phyloP scores from a whole-genome alignment of 2,797 vertebrate species.

The Nasua narica region DNA sequence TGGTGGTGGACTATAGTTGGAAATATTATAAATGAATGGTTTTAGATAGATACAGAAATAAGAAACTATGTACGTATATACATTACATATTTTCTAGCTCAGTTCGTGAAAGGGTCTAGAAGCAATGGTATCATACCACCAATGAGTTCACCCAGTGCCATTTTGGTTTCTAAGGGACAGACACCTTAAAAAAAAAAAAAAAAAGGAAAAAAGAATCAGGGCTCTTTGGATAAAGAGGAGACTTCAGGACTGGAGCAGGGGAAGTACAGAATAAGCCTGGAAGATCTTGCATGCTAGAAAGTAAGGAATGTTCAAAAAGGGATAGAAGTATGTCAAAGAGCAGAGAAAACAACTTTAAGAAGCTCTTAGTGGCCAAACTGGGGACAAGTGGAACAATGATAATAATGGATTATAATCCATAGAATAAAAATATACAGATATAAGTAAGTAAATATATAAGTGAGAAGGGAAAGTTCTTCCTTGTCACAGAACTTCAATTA shows the following conservation, averaged over 20 bases:
- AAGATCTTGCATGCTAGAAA: background rate
- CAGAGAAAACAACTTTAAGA: background rate
- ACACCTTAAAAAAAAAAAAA: background rate
- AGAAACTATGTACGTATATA: background rate
- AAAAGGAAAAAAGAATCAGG: background rate
- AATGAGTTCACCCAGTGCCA: background rate
- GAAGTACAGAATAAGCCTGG: background rate
- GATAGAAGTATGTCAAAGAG: background rate
- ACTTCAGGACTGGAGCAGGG: background rate
- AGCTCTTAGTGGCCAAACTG: background rate
- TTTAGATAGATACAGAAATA: background rate
- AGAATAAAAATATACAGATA: background rate
- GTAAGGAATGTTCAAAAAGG: background rate
- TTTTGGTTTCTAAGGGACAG: background rate
- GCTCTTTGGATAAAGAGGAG: background rate
- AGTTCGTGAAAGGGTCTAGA: background rate
- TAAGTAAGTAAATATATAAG: background rate
- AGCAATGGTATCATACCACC: background rate
- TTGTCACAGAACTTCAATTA: background rate
- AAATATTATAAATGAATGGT: background rate
- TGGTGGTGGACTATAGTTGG: background rate
- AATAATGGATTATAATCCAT: background rate
- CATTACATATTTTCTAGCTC: background rate
- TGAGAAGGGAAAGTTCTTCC: background rate
- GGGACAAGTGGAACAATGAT: background rate